phyloP scores from a whole-genome alignment of 1,140 invertebrate species.

The Oreohelix idahoensis region DNA sequence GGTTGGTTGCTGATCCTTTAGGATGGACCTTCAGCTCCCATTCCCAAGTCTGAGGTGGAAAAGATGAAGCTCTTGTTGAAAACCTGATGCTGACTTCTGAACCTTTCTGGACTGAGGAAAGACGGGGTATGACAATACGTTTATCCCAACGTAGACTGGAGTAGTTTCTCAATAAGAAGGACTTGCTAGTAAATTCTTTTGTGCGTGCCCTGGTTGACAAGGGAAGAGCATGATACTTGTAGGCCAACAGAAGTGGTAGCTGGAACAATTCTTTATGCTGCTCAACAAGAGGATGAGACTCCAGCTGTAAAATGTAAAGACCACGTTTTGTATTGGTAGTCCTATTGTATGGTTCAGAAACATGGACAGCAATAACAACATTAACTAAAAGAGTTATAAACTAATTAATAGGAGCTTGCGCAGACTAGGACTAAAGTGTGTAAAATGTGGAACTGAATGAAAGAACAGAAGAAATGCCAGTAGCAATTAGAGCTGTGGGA shows the following conservation, averaged over 20 bases:
- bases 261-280: slow-evolving; percentile 67
- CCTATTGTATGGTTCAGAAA: not conserved
- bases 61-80: slow-evolving; percentile 70
- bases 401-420: no score
- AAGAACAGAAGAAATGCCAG: no score
- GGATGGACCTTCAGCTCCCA: slow-evolving; percentile 73
- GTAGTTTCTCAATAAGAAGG: slow-evolving; percentile 73
- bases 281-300: slow-evolving; percentile 63
- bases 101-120: slow-evolving; percentile 56
- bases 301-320: slow-evolving; percentile 41
- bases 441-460: no score
- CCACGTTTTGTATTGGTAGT: no score
- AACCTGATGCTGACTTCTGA: slow-evolving; percentile 69
- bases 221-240: slow-evolving; percentile 73
- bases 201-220: slow-evolving; percentile 64
- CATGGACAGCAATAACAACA: no score
- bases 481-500: no score
- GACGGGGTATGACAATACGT: slow-evolving; percentile 67
- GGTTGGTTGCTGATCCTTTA: slow-evolving; percentile 61
- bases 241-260: slow-evolving; percentile 70
- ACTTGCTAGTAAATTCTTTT: slow-evolving; percentile 68
- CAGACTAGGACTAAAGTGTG: no score
- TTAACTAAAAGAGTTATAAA: no score
- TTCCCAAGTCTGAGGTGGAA: slow-evolving; percentile 72
- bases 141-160: slow-evolving; percentile 73